Evolutionary conservation across 2,888 invertebrate species (phyloP).

Genomic region (Crepidodera aurea): DNA sequence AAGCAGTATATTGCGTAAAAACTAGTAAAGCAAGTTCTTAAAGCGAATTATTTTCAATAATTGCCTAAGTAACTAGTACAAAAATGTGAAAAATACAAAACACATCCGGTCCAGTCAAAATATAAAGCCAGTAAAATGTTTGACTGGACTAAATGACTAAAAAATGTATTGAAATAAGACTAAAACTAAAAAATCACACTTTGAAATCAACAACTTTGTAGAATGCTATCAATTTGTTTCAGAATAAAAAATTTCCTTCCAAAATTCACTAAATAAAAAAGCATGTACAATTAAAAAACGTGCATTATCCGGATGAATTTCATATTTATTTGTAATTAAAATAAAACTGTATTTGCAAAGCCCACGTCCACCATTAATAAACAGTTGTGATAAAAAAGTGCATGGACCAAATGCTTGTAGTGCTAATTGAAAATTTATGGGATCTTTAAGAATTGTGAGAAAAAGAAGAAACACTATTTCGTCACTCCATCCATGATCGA

Average conservation of each 20-base stretch:
- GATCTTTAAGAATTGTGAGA: too few relatives aligned
- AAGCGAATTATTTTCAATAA: constrained; percentile 60
- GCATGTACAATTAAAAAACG: too few relatives aligned
- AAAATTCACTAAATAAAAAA: too few relatives aligned
- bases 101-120: constrained; percentile 10
- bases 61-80: constrained; percentile 59
- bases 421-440: too few relatives aligned
- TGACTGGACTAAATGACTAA: background rate
- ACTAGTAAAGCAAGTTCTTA: constrained; percentile 51
- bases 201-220: constrained; percentile 3
- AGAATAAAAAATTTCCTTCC: background rate
- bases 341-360: too few relatives aligned
- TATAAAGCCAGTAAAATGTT: background rate
- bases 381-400: too few relatives aligned
- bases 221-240: background rate
- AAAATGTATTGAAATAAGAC: constrained; percentile 38
- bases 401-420: too few relatives aligned
- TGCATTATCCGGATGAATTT: too few relatives aligned
- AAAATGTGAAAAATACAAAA: constrained; percentile 35
- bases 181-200: constrained; percentile 30
- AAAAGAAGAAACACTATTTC: too few relatives aligned
- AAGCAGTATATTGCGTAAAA: constrained; percentile 37
- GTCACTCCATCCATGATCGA: too few relatives aligned
- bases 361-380: too few relatives aligned
- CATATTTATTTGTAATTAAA: too few relatives aligned